A percentile compares a stretch with the other conserved stretches of the same genome.
Conservation (phyloP, 2,113 vertebrate genomes). For the Leucopsar rothschildi region DNA sequence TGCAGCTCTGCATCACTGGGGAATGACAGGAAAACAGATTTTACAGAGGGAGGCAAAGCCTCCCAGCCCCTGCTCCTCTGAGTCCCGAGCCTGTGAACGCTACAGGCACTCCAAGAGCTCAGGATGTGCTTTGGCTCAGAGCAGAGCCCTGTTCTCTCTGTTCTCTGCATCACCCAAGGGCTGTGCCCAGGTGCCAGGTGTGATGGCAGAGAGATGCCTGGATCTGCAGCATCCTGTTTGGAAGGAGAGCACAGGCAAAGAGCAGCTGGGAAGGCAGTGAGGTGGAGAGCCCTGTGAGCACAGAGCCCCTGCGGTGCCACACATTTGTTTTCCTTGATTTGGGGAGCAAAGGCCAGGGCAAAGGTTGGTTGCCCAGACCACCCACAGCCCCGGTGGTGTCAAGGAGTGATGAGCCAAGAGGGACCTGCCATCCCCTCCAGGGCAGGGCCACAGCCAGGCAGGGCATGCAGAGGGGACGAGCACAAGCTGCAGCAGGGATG, state of each 20-base stretch:
- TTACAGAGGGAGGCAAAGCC: not conserved
- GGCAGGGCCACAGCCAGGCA: not conserved
- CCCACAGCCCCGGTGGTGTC: not conserved
- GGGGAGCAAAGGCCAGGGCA: not conserved
- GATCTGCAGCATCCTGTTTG: not conserved
- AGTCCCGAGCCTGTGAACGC: not conserved
- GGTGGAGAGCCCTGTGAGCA: rapidly evolving
- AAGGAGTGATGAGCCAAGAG: not conserved
- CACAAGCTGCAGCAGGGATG: not conserved
- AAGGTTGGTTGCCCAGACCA: not conserved
- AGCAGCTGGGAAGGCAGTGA: not conserved
- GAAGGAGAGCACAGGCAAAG: not conserved
- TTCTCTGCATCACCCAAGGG: not conserved
- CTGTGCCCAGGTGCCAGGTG: not conserved
- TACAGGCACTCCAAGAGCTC: not conserved
- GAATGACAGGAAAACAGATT: not conserved
- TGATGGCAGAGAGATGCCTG: rapidly evolving
- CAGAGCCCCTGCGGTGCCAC: not conserved
- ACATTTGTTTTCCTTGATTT: not conserved
- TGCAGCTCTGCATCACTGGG: not conserved
- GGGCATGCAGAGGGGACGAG: not conserved
- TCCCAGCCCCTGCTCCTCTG: not conserved
- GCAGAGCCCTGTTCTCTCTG: not conserved
- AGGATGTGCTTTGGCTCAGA: rapidly evolving
- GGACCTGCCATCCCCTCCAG: not conserved